Conservation (phyloP, 2,888 invertebrate genomes). For the Serrognathus titanus region DNA sequence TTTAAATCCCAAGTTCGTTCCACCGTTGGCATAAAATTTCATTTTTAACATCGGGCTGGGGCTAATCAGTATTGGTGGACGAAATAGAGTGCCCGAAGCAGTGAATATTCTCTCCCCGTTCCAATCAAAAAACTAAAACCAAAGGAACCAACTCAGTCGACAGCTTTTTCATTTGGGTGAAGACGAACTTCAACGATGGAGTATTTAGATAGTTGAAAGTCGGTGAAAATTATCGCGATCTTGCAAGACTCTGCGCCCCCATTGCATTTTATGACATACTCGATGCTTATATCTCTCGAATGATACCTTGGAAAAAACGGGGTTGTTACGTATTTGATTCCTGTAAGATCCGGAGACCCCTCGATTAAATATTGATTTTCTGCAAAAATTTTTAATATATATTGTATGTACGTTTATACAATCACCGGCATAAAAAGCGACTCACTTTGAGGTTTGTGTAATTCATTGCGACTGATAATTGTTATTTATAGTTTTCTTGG, state of each 20-base stretch:
- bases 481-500: no score
- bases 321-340: constrained; percentile 54
- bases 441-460: no score
- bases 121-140: constrained; percentile 63
- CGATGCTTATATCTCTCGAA: constrained; percentile 63
- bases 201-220: constrained; percentile 62
- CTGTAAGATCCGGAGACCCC: constrained; percentile 47
- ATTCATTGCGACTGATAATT: no score
- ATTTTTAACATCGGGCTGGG: constrained; percentile 61
- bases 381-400: no score
- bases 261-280: constrained; percentile 60
- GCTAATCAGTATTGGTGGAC: constrained; percentile 65
- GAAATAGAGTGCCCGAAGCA: constrained; percentile 63
- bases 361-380: constrained; percentile 57
- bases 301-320: constrained; percentile 68
- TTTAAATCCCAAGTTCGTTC: constrained; percentile 63
- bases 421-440: no score
- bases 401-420: no score
- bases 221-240: constrained; percentile 63
- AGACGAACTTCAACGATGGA: constrained; percentile 61
- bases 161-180: constrained; percentile 5
- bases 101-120: constrained; percentile 64
- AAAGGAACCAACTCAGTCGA: not conserved
- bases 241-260: constrained; percentile 51
- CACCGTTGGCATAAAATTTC: constrained; percentile 69